Evolutionary conservation across 2,797 vertebrate genomes (phyloP).

Genomic region (Sphaeramia orbicularis): DNA sequence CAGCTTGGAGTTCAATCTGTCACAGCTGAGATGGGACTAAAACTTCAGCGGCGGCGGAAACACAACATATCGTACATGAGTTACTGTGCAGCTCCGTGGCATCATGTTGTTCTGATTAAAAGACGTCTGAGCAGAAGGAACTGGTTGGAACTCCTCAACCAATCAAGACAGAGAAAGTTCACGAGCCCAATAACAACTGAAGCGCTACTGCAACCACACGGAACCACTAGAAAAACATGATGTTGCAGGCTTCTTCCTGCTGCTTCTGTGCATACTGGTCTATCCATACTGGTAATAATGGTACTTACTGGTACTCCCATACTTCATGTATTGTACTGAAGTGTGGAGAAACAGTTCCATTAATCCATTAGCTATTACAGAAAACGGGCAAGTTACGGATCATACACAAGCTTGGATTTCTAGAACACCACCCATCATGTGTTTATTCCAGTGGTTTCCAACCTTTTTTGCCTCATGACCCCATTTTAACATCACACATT

Average conservation of each 20-base stretch:
- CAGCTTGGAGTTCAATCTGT: slow-evolving; percentile 32
- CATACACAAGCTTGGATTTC: too few relatives aligned
- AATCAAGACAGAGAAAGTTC: slow-evolving; percentile 5
- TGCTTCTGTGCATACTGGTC: too few relatives aligned
- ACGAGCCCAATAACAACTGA: background rate
- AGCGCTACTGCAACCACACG: background rate
- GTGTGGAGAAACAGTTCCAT: too few relatives aligned
- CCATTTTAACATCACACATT: too few relatives aligned
- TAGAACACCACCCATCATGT: too few relatives aligned
- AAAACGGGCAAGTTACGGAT: too few relatives aligned
- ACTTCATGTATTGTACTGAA: too few relatives aligned
- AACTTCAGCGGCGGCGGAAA: background rate
- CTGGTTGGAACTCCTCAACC: background rate
- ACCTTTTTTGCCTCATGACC: too few relatives aligned
- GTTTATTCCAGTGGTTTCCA: too few relatives aligned
- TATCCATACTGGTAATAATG: too few relatives aligned
- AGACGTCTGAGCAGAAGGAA: background rate
- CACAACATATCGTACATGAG: background rate
- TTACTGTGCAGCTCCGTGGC: background rate
- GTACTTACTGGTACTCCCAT: too few relatives aligned
- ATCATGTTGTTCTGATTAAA: slow-evolving; percentile 3
- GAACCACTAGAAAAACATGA: background rate
- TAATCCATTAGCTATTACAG: too few relatives aligned
- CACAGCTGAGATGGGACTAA: background rate
- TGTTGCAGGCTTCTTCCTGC: background rate